Percentiles rank a stretch among this genome's conserved stretches.
Conservation (phyloP, 2,797 vertebrate species). For the Propithecus deckenii region DNA sequence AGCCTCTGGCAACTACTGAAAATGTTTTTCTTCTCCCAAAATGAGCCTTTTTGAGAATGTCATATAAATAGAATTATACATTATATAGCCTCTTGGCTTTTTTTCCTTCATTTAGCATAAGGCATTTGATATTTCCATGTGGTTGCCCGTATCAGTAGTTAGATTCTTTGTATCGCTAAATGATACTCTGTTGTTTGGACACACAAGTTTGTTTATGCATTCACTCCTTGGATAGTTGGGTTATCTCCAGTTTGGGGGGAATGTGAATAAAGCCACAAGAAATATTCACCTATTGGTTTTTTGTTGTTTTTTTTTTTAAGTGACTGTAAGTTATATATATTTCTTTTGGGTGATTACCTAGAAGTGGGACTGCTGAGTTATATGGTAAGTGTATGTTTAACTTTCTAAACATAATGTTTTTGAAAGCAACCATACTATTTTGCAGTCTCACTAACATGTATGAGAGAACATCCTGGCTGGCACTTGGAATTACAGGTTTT, state of each 20-base stretch:
- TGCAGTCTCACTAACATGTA: background rate
- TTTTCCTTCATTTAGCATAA: background rate
- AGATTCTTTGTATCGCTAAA: background rate
- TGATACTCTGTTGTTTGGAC: background rate
- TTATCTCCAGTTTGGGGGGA: background rate
- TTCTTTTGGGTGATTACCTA: slow-evolving; percentile 1
- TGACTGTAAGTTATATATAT: background rate
- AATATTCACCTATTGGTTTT: background rate
- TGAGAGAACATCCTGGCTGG: background rate
- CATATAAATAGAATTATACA: background rate
- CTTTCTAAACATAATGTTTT: background rate
- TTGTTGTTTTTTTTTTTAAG: background rate
- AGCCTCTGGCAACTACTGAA: background rate
- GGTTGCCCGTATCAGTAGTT: background rate
- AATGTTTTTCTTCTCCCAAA: background rate
- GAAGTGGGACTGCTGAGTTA: background rate
- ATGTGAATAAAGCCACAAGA: background rate
- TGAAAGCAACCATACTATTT: background rate
- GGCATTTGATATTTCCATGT: background rate
- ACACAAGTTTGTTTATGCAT: background rate
- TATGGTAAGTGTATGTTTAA: background rate
- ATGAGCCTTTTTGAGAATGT: background rate
- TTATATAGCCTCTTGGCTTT: background rate
- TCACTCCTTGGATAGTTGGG: background rate
- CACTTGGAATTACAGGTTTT: background rate